phyloP scores from a whole-genome alignment of 2,113 vertebrate species.

The Chionis minor region DNA sequence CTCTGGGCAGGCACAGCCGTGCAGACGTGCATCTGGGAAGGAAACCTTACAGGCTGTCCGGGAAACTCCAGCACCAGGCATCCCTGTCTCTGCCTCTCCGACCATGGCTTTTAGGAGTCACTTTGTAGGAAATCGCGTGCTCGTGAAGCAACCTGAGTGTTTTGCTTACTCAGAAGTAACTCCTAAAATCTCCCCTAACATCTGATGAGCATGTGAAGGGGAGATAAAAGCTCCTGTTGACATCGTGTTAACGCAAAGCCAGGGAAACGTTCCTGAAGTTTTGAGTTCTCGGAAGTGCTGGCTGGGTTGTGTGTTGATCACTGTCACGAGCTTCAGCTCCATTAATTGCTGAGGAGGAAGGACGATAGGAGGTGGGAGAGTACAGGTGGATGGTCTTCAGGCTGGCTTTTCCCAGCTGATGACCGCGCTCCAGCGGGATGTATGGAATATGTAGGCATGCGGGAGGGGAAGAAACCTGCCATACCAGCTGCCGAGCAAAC shows the following conservation, averaged over 20 bases:
- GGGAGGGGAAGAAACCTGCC: not conserved
- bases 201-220: not conserved
- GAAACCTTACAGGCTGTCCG: not conserved
- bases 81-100: not conserved
- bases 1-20: not conserved
- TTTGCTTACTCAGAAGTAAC: not conserved
- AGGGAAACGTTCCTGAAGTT: not conserved
- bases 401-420: not conserved
- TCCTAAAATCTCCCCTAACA: not conserved
- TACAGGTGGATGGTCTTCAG: not conserved
- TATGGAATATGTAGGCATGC: not conserved
- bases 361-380: too few species aligned
- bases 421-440: accelerated
- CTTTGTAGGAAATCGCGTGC: not conserved
- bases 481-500: not conserved
- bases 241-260: not conserved
- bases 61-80: not conserved
- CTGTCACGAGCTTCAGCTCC: not conserved
- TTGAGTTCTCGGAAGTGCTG: not conserved
- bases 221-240: not conserved
- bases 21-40: not conserved
- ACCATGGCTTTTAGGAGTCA: not conserved
- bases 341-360: not conserved
- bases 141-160: not conserved
- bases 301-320: not conserved